Base-by-base conservation (phyloP, 2,888 invertebrate genomes). In the Cephonodes hylas region DNA sequence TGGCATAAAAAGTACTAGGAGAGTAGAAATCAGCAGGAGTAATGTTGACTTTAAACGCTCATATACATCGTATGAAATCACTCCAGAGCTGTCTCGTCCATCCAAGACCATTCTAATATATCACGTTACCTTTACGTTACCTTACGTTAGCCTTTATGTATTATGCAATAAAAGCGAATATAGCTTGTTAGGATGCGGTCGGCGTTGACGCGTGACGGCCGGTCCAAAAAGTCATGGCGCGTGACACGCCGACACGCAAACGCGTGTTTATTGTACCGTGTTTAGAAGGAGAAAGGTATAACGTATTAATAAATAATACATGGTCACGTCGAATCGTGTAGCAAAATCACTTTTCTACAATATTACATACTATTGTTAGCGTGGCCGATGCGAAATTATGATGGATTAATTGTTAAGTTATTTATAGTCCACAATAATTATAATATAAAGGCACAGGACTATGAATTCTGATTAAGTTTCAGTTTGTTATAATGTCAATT, bases 151-250 rank as follows among this genome's bases (percentile, higher is more conserved):
- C 13, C 15, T 25, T 15, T 61, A 61, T 44, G 42, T 8, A 4
- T 7, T 25, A 53, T 3, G 10, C 7, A 3, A 15, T 61, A 44
- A 61, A 18, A 31, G n/a, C 18, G 27, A 7, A 7, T 31, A 7
- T 42, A 13, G 20, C 42, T n/a, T 27, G 27, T 20, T 1, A 20
- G 18, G n/a, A 42, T 10, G 8, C 22, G 10, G 22, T 18, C 10
- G 18, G 56, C 56, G 13, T 42, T 42, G 23, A 71, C 63, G 71
- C 69, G 71, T 73, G 68, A 69, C 72, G 74, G 58, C 42, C 61
- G 38, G 57, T 73, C 78, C 74, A 75, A 76, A 79, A 81, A 80
- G 61, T 70, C 73, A 73, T 70, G 69, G 68, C 66, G 77, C 80
- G 79, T 76, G 74, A 68, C 73, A 65, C 61, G 57, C 60, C 27